These are phyloP conservation scores for Anthoptus insignis DNA, from an alignment of 2,888 invertebrate genomes.

Conservation along the genomic window DNA sequence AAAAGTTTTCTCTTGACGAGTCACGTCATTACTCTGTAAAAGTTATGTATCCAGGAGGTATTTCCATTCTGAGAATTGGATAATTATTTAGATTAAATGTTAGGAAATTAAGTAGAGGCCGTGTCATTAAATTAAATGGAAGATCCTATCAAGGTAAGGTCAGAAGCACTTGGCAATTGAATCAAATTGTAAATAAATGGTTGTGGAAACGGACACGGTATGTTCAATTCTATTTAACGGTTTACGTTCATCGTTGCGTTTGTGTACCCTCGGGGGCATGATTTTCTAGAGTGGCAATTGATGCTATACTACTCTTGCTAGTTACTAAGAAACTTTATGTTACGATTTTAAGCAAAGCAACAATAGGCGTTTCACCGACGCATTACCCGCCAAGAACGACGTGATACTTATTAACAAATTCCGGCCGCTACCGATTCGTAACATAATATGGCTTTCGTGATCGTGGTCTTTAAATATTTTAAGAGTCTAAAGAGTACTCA, in stretches of 20 bases:
- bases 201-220: background rate
- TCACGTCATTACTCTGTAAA: background rate
- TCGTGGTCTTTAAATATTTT: too few relatives aligned
- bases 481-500: too few relatives aligned
- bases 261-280: too few relatives aligned
- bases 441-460: too few relatives aligned
- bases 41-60: background rate
- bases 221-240: background rate
- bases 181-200: background rate
- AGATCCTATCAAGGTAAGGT: background rate
- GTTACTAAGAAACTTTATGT: too few relatives aligned
- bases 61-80: conserved; percentile 6
- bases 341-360: too few relatives aligned
- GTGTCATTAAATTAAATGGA: background rate
- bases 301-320: too few relatives aligned
- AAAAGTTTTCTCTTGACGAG: background rate
- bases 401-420: too few relatives aligned
- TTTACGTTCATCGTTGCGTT: background rate
- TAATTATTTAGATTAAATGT: conserved; percentile 9
- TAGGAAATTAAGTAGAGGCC: background rate
- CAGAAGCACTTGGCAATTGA: background rate
- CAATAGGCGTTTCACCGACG: too few relatives aligned
- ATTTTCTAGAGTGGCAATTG: too few relatives aligned
- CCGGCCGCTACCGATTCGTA: too few relatives aligned
- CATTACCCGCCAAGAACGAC: too few relatives aligned